Evolutionary conservation across 2,888 invertebrate genomes (phyloP), one percentile per base, ranked within the genome.

Genomic region (Perizoma affinitatum): DNA sequence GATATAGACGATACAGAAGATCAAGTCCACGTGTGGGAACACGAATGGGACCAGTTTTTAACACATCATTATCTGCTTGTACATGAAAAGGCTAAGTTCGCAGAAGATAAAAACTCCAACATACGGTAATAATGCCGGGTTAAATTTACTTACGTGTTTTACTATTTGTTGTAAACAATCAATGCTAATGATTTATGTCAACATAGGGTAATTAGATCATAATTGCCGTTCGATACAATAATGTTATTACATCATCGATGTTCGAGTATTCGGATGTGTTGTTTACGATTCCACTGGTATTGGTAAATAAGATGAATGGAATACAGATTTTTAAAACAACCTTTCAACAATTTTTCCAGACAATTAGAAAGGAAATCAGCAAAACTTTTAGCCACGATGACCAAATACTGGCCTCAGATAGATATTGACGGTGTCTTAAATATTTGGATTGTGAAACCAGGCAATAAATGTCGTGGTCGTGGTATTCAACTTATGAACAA

Each of bases 381-480:
- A 52, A 93, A 94, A 63, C 85, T 96, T 43, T 83, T 97, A 57
- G 93, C 94, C 11, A 93, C 95, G 47, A 93, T 98, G 73, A 89
- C 93, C 10, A 94, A 93, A 59, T 95, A 93, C 78, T 97, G 97
- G 96, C 97, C 97, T 0, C 97, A 97, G 80, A 94, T 96, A 69
- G 94, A 95, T 41, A 93, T 96, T 68, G 98, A 98, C 82, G 98
- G 98, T 0, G 94, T 95, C 62, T 93, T 95, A 61, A 98, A 98
- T 84, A 95, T 98, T 69, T 98, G 98, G 98, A 98, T 98, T 66
- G 94, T 98, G 61, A 98, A 98, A 82, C 98, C 98, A 0, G 98
- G 98, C 0, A 98, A 97, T 73, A 97, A 97, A 82, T 98, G 98
- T 71, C 94, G 98, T 7, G 98, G 98, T 0, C 94, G 97, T 76